phyloP scores from a whole-genome alignment of 2,113 vertebrate genomes.

The Crotalus helleri region DNA sequence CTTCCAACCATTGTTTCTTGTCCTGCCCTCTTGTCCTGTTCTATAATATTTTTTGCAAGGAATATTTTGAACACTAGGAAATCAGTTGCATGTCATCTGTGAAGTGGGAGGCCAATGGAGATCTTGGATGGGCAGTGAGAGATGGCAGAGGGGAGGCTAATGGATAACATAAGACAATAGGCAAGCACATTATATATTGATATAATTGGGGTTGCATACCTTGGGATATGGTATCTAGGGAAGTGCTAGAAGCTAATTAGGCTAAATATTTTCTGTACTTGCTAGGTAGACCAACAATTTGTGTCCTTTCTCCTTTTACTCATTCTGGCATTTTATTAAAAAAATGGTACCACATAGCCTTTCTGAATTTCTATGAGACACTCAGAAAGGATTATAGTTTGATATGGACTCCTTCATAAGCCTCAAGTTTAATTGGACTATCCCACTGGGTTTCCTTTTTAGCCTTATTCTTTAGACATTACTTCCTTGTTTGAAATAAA shows the following conservation, averaged over 20 bases:
- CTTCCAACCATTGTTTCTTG: too few relatives aligned
- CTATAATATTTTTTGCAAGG: too few relatives aligned
- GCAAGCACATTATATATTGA: neutral
- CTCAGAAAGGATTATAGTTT: neutral
- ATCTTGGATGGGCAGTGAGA: neutral
- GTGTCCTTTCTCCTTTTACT: neutral
- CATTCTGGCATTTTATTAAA: neutral
- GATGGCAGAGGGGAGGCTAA: neutral
- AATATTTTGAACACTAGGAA: too few relatives aligned
- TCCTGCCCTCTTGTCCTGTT: too few relatives aligned
- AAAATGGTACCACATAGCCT: neutral
- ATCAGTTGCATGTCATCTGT: too few relatives aligned
- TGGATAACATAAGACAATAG: neutral
- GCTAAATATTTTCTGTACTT: neutral
- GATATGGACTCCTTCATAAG: neutral
- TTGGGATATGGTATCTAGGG: neutral
- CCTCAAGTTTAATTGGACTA: neutral
- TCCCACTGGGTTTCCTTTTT: neutral
- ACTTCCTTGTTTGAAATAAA: neutral
- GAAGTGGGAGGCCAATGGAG: too few relatives aligned
- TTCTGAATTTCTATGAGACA: neutral
- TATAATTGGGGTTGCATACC: too few relatives aligned
- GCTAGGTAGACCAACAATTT: neutral
- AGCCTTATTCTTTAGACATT: neutral
- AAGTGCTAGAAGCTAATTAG: neutral